These are phyloP conservation scores for Heliocidaris tuberculata DNA, from an alignment of 35 echinoderm and acorn worm genomes.

Conservation along the genomic window DNA sequence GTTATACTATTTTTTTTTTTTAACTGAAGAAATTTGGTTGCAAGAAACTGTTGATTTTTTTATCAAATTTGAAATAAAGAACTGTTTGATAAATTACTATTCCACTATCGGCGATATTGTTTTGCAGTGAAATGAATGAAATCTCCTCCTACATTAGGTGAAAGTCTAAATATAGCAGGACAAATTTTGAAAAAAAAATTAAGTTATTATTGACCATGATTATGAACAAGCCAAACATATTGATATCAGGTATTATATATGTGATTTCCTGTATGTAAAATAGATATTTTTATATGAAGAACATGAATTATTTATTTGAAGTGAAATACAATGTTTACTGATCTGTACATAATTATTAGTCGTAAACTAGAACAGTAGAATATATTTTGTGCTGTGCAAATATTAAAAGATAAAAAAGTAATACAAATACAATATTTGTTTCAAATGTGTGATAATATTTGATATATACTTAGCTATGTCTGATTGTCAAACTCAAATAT, in stretches of 20 bases:
- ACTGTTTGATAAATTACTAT: background rate
- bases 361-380: background rate
- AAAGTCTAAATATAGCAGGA: background rate
- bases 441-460: too few relatives aligned
- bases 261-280: background rate
- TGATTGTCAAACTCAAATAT: too few relatives aligned
- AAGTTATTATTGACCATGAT: background rate
- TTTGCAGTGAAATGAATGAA: background rate
- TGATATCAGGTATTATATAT: background rate
- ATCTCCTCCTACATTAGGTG: background rate
- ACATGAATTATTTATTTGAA: background rate
- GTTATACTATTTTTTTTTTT: background rate
- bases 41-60: too few relatives aligned
- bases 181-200: background rate
- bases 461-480: too few relatives aligned
- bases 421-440: background rate
- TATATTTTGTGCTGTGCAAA: slow-evolving; percentile 3
- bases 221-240: background rate
- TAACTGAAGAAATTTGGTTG: too few relatives aligned
- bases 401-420: background rate
- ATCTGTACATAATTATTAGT: background rate
- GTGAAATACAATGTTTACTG: background rate
- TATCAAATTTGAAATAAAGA: too few relatives aligned
- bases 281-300: background rate
- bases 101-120: background rate